Evolutionary conservation across 1,140 invertebrate genomes (phyloP), one percentile per base, ranked within the genome.

Genomic region (Formica selysi): DNA sequence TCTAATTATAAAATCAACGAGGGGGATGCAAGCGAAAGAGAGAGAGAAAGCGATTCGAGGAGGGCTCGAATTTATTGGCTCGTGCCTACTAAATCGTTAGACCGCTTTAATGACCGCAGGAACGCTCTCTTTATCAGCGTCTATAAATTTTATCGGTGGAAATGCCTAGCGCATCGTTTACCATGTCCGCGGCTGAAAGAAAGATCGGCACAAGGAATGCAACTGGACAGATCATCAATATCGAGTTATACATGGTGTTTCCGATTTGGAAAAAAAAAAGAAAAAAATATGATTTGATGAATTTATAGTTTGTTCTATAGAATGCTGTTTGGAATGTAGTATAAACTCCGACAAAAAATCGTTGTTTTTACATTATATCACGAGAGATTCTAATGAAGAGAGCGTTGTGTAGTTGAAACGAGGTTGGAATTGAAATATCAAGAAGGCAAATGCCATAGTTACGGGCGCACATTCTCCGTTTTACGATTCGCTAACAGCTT

Each of bases 141-240:
- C 91, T 90, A 93, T 93, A 93, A 94, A 93, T 93, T 94, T 91
- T 67, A 89, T 87, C 86, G 74, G 62, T 51, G 41, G 29, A 71
- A 16, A 29, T 51, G 38, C 7, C 7, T 26, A 7, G 11, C 7
- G 6, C 38, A 4, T 68, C 29, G 38, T 68, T 68, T 26, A 26
- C 6, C n/a, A 7, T 67, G 8, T 38, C n/a, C 3, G 10, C n/a
- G 4, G 16, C 36, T 36, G 19, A 13, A 44, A 48, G 44, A 51
- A 51, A 3, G 48, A 51, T 51, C 16, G 5, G 3, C 13, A 16
- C 48, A 13, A 51, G 48, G 48, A 51, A 51, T 51, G 48, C 48
- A 51, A 51, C 48, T 19, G 48, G 48, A 51, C 48, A 6, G 29
- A 32, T 13, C 32, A 65, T 65, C 19, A 11, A 70, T 48, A 48